phyloP scores from a whole-genome alignment of 1,140 invertebrate species.

The Tetramorium alpestre region DNA sequence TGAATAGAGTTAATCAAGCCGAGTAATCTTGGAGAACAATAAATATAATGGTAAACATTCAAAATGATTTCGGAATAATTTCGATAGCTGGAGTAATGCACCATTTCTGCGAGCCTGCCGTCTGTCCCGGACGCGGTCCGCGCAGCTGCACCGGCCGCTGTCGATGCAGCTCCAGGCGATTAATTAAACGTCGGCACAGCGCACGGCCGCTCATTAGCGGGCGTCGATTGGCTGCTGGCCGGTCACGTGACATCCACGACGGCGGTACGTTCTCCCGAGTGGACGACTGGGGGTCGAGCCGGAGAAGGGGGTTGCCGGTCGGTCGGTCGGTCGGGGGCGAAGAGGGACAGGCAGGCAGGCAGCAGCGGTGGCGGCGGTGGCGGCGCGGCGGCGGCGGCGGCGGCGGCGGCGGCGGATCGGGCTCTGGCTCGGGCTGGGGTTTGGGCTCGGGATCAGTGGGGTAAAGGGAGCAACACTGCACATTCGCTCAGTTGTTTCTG shows the following conservation, averaged over 20 bases:
- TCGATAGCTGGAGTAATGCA: background rate
- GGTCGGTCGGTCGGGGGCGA: slow-evolving; percentile 72
- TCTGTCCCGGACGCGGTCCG: slow-evolving; percentile 52
- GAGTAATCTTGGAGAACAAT: background rate
- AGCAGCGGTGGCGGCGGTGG: slow-evolving; percentile 46
- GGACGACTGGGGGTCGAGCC: slow-evolving; percentile 77
- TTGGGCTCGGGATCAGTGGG: slow-evolving; percentile 63
- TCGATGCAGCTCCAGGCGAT: slow-evolving; percentile 68
- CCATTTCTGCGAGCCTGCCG: background rate
- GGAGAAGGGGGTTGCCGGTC: slow-evolving; percentile 78
- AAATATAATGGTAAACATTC: background rate
- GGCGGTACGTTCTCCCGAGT: slow-evolving; percentile 57
- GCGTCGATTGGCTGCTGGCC: slow-evolving; percentile 74
- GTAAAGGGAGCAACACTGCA: slow-evolving; percentile 70
- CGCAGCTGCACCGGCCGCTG: slow-evolving; percentile 67
- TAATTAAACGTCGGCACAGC: slow-evolving; percentile 73
- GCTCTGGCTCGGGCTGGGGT: slow-evolving; percentile 18
- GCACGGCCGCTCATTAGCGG: slow-evolving; percentile 72
- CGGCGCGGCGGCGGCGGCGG: too few species aligned
- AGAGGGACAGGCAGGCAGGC: slow-evolving; percentile 64
- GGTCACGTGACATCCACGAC: slow-evolving; percentile 70
- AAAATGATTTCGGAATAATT: background rate
- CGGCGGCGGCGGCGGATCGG: too few species aligned
- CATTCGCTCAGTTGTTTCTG: slow-evolving; percentile 83
- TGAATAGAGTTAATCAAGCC: background rate